These are phyloP conservation scores for Vollenhovia emeryi DNA, from an alignment of 1,140 invertebrate species.

Conservation along the genomic window DNA sequence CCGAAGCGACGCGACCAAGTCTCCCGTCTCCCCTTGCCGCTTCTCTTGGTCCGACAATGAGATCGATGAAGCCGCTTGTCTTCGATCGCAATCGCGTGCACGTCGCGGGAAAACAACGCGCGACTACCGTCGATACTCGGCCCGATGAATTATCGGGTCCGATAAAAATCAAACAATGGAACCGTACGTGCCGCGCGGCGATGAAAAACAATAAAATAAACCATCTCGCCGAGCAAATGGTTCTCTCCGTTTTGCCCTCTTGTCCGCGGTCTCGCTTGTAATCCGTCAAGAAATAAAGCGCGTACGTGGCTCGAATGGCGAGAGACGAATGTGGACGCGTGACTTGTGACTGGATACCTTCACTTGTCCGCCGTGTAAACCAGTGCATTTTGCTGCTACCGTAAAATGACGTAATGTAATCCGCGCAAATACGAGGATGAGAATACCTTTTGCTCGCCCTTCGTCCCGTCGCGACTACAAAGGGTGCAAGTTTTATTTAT, in stretches of 20 bases:
- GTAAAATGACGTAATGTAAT: conserved; percentile 7
- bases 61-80: conserved; percentile 50
- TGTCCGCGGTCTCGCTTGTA: not conserved
- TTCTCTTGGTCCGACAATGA: not conserved
- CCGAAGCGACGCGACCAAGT: conserved; percentile 31
- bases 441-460: not conserved
- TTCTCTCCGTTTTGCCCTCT: not conserved
- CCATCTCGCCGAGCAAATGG: not conserved
- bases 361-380: not conserved
- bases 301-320: not conserved
- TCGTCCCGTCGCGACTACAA: not conserved
- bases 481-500: not conserved
- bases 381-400: conserved; percentile 9
- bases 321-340: not conserved
- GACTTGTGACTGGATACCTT: conserved; percentile 17
- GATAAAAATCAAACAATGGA: conserved; percentile 10
- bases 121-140: not conserved
- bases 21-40: not conserved
- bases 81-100: not conserved
- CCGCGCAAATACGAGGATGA: not conserved
- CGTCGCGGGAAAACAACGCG: not conserved
- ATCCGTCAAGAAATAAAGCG: conserved; percentile 24
- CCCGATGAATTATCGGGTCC: not conserved
- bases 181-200: too few species aligned
- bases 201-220: not conserved